Percentiles rank a stretch among this genome's conserved stretches.
These are phyloP conservation scores for Epizoanthus fatuus DNA, from an alignment of 92 coral and sea anemone genomes.

Conservation along the genomic window DNA sequence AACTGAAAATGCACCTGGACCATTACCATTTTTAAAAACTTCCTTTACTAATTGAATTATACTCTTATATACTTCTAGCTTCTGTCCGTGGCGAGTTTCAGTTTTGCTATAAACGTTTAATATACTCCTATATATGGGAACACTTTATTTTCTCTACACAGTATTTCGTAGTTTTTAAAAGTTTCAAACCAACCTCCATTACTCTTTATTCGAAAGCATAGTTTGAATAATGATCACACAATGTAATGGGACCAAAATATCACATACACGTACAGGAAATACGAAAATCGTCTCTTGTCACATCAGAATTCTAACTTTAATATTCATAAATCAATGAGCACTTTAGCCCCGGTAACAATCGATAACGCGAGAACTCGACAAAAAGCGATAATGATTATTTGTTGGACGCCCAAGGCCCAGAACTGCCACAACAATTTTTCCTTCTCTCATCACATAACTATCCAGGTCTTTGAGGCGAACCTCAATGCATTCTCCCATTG, in stretches of 20 bases:
- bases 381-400: conserved; percentile 19
- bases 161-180: background rate
- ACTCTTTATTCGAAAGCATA: background rate
- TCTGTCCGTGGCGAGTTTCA: background rate
- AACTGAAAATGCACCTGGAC: conserved; percentile 9
- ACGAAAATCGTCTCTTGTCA: conserved; percentile 11
- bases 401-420: conserved; percentile 9
- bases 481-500: conserved; percentile 34
- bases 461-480: conserved; percentile 32
- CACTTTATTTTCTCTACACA: background rate
- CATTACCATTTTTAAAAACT: background rate
- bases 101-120: no score
- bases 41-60: background rate
- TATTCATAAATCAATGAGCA: conserved; percentile 18
- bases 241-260: conserved; percentile 7
- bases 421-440: conserved; percentile 9
- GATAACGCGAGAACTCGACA: conserved; percentile 38
- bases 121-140: background rate
- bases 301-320: conserved; percentile 5
- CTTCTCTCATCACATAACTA: conserved; percentile 32
- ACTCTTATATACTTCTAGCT: background rate
- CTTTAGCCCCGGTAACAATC: conserved; percentile 22
- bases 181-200: background rate
- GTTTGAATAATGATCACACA: background rate
- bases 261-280: conserved; percentile 34